These are phyloP conservation scores for Malthinus seriepunctatus DNA, from an alignment of 2,888 invertebrate genomes.

Conservation along the genomic window DNA sequence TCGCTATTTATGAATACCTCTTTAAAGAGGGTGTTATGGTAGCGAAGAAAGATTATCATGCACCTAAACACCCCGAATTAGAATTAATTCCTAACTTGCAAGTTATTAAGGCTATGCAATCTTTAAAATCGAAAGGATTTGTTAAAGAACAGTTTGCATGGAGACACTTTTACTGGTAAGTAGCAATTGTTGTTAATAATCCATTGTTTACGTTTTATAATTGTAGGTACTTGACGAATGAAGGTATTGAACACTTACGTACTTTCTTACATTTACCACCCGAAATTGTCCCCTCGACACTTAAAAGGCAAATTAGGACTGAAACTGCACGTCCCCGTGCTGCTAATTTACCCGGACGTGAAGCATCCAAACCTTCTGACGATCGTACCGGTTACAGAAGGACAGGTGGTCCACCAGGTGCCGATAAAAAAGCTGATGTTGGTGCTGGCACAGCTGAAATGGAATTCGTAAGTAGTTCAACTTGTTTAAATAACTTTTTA, in stretches of 20 bases:
- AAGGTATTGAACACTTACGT: conserved; percentile 95
- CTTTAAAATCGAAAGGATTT: conserved; percentile 92
- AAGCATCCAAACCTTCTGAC: conserved; percentile 74
- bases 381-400: conserved; percentile 85
- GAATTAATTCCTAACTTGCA: conserved; percentile 95
- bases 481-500: conserved; percentile 12
- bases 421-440: conserved; percentile 95
- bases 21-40: conserved; percentile 99
- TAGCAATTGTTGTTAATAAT: conserved; percentile 12
- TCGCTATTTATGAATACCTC: conserved; percentile 95
- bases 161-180: conserved; percentile 98
- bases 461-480: conserved; percentile 72
- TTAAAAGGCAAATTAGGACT: conserved; percentile 87
- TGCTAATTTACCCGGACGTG: conserved; percentile 67
- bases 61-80: conserved; percentile 96
- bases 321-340: conserved; percentile 83
- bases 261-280: conserved; percentile 95
- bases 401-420: conserved; percentile 63
- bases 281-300: conserved; percentile 97
- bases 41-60: conserved; percentile 97
- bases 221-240: conserved; percentile 88
- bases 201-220: not conserved
- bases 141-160: conserved; percentile 99
- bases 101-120: conserved; percentile 98
- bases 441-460: conserved; percentile 92